Evolutionary conservation across 2,888 invertebrate genomes (phyloP).

Genomic region (Disparrhopalites patrizii): DNA sequence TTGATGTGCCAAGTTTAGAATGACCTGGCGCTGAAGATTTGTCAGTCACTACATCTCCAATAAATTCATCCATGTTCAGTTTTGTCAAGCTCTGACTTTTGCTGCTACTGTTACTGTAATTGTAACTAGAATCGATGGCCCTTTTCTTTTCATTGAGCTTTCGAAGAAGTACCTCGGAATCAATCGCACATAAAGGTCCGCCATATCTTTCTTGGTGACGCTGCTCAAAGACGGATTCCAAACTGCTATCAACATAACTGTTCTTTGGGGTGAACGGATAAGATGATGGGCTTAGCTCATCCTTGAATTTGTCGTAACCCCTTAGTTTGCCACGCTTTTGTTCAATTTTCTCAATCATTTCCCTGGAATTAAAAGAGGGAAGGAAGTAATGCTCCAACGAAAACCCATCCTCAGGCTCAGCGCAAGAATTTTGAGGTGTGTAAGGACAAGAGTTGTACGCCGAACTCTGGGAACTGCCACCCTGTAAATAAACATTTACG

Average conservation of each 20-base stretch:
- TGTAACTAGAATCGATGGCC: slow-evolving; percentile 16
- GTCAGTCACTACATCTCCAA: slow-evolving; percentile 6
- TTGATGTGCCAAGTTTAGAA: too few relatives aligned
- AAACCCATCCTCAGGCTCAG: slow-evolving; percentile 49
- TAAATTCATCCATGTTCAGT: slow-evolving; percentile 26
- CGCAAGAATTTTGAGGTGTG: slow-evolving; percentile 52
- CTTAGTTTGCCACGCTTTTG: slow-evolving; percentile 51
- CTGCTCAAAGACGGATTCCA: slow-evolving; percentile 47
- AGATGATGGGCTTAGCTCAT: slow-evolving; percentile 48
- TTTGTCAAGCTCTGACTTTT: slow-evolving; percentile 44
- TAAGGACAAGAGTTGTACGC: slow-evolving; percentile 50
- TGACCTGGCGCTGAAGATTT: background rate
- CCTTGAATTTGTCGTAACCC: slow-evolving; percentile 48
- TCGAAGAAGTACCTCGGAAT: slow-evolving; percentile 43
- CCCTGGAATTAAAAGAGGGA: slow-evolving; percentile 54
- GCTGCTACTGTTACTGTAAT: slow-evolving; percentile 31
- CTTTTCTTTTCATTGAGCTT: slow-evolving; percentile 41
- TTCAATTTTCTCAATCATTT: slow-evolving; percentile 54
- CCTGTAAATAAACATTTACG: slow-evolving; percentile 28
- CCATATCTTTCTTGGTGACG: slow-evolving; percentile 23
- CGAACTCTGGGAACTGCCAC: slow-evolving; percentile 49
- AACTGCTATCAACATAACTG: slow-evolving; percentile 50
- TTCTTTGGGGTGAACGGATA: slow-evolving; percentile 53
- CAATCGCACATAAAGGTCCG: slow-evolving; percentile 41
- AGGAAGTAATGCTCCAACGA: slow-evolving; percentile 48